Conservation (phyloP, 2,797 vertebrate species). For the Pempheris klunzingeri region DNA sequence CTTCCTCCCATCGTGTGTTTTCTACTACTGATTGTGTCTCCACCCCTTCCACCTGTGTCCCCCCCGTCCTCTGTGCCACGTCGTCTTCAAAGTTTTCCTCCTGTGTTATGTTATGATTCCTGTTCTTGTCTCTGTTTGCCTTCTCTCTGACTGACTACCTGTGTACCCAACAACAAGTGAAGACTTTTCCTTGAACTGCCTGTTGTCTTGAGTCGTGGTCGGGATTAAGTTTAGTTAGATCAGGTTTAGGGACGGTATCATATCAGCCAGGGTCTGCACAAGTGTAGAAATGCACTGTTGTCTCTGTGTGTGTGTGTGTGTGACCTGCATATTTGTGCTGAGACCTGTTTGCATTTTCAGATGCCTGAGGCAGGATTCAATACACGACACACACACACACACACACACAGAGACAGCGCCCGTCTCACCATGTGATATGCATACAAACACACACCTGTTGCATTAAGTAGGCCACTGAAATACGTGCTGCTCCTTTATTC, state of each 20-base stretch:
- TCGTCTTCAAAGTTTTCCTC: too few relatives aligned
- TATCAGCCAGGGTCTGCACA: neutral
- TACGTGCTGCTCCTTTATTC: slow-evolving; percentile 3
- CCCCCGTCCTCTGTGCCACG: too few relatives aligned
- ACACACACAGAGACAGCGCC: neutral
- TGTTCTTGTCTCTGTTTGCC: too few relatives aligned
- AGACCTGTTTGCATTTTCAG: slow-evolving; percentile 1
- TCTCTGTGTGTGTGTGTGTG: neutral
- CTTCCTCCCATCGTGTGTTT: too few relatives aligned
- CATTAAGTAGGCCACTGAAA: slow-evolving; percentile 24
- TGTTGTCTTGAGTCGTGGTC: too few relatives aligned
- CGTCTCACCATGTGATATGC: slow-evolving; percentile 4
- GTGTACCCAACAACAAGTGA: too few relatives aligned
- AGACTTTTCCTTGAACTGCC: too few relatives aligned
- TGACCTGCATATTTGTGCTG: neutral
- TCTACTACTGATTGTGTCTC: too few relatives aligned
- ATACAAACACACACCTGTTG: slow-evolving; percentile 59
- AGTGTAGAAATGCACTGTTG: neutral
- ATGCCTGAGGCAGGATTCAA: slow-evolving; percentile 29
- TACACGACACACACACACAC: neutral
- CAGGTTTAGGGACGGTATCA: neutral
- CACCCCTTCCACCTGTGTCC: too few relatives aligned
- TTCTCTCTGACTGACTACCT: too few relatives aligned
- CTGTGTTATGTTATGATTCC: too few relatives aligned
- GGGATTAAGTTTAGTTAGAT: too few relatives aligned